These are phyloP conservation scores for Labroides dimidiatus DNA, from an alignment of 2,797 vertebrate species.

Conservation along the genomic window DNA sequence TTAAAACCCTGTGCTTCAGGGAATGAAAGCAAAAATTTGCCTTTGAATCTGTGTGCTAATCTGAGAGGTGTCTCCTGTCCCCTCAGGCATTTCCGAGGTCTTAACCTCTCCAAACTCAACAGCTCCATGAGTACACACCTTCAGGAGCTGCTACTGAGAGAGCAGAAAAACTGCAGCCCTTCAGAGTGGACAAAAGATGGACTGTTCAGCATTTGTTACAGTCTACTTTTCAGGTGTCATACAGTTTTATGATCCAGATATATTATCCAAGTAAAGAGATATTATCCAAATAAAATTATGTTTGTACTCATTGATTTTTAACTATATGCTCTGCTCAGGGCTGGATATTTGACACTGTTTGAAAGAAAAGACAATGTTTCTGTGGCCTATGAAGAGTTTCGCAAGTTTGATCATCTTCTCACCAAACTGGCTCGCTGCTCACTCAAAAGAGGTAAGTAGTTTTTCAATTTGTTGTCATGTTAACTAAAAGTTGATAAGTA, in stretches of 20 bases:
- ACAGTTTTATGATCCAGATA: too few species aligned
- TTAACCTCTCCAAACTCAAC: conserved; percentile 76
- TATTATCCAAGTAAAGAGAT: too few species aligned
- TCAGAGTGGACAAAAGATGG: conserved; percentile 83
- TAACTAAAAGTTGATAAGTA: too few species aligned
- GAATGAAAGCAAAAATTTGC: background rate
- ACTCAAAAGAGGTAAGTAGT: conserved; percentile 75
- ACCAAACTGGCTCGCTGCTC: conserved; percentile 82
- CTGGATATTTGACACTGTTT: conserved; percentile 87
- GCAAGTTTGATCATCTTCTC: conserved; percentile 85
- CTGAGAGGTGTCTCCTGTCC: conserved; percentile 12
- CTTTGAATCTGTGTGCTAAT: conserved; percentile 7
- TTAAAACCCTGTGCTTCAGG: background rate
- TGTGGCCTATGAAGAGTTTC: conserved; percentile 83
- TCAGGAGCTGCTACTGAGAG: conserved; percentile 69
- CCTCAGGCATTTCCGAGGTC: conserved; percentile 85
- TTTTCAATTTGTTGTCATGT: too few species aligned
- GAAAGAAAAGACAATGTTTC: conserved; percentile 63
- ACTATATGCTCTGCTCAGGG: conserved; percentile 70
- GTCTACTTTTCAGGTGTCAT: conserved; percentile 87
- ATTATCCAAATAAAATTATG: background rate
- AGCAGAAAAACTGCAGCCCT: conserved; percentile 35
- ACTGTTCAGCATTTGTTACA: conserved; percentile 88
- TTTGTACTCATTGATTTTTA: background rate
- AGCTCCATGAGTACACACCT: conserved; percentile 83